A percentile compares a stretch with the other conserved stretches of the same genome.
Evolutionary conservation across 2,797 vertebrate genomes (phyloP).

Genomic region (Mallotus villosus): DNA sequence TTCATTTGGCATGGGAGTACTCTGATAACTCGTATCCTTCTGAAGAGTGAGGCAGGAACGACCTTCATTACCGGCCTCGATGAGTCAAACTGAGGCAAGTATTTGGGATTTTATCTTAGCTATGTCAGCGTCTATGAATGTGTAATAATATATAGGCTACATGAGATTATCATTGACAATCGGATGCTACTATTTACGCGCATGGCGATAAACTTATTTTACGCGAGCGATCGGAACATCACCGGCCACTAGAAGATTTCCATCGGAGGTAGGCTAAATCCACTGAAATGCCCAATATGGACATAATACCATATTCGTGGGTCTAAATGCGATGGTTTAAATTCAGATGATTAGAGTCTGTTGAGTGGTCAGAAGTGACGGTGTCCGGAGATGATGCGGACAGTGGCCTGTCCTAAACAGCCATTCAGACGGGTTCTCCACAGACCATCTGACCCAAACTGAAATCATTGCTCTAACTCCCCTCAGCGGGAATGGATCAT

Average conservation of each 20-base stretch:
- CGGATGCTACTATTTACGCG: neutral
- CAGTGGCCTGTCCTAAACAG: no score
- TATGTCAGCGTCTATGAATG: neutral
- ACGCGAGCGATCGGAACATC: neutral
- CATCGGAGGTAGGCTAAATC: neutral
- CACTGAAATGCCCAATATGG: neutral
- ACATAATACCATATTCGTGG: neutral
- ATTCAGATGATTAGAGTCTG: no score
- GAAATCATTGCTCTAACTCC: no score
- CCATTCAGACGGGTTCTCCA: no score
- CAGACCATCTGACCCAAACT: no score
- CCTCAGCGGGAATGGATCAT: no score
- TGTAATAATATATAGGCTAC: neutral
- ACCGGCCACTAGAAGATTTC: neutral
- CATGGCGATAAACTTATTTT: neutral
- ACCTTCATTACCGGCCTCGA: slow-evolving; percentile 18
- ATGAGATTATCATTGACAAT: neutral
- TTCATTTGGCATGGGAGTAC: slow-evolving; percentile 29
- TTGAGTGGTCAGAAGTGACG: no score
- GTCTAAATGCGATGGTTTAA: no score
- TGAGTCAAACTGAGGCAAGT: slow-evolving; percentile 57
- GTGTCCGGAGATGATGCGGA: no score
- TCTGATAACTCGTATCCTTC: slow-evolving; percentile 27
- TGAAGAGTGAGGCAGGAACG: slow-evolving; percentile 1
- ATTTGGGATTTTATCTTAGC: neutral